Percentiles rank a stretch among this genome's conserved stretches.
phyloP scores from a whole-genome alignment of 2,113 vertebrate species.

The Tenebrosternarchus preto region DNA sequence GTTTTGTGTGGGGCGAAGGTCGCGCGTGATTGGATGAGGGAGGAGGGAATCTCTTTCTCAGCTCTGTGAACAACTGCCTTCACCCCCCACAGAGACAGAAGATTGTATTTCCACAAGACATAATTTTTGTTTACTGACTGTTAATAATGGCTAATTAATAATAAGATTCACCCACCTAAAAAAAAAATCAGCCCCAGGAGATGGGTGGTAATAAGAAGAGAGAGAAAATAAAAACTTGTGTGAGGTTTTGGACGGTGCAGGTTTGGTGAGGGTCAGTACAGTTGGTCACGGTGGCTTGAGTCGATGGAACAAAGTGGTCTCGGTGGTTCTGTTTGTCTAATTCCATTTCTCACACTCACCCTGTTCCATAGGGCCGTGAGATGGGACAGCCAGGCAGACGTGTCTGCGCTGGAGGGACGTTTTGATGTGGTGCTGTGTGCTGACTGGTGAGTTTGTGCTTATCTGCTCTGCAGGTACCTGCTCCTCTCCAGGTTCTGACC shows the following conservation, averaged over 20 bases:
- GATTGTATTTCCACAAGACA: slow-evolving; percentile 95
- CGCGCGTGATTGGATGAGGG: slow-evolving; percentile 87
- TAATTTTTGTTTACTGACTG: slow-evolving; percentile 99
- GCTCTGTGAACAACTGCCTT: slow-evolving; percentile 86
- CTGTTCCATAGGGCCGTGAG: slow-evolving; percentile 84
- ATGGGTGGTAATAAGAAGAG: slow-evolving; percentile 37
- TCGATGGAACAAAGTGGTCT: too few species aligned
- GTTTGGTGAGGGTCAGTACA: neutral
- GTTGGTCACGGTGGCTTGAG: neutral
- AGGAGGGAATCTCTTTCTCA: slow-evolving; percentile 81
- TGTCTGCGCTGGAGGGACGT: slow-evolving; percentile 92
- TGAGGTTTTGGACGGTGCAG: neutral
- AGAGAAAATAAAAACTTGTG: slow-evolving; percentile 6
- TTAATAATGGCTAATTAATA: slow-evolving; percentile 99
- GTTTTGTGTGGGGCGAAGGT: slow-evolving; percentile 83
- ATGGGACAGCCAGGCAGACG: slow-evolving; percentile 96
- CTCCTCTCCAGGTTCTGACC: neutral
- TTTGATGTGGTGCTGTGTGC: slow-evolving; percentile 99
- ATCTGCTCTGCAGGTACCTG: neutral
- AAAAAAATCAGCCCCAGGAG: slow-evolving; percentile 57
- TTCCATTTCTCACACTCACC: neutral
- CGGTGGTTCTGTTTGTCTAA: neutral
- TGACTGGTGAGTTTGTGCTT: slow-evolving; percentile 89
- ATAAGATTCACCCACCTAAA: slow-evolving; percentile 84
- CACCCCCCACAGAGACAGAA: slow-evolving; percentile 85